Evolutionary conservation across 2,888 invertebrate species (phyloP), one percentile per base, ranked within the genome.

Genomic region (Corythucha ciliata): DNA sequence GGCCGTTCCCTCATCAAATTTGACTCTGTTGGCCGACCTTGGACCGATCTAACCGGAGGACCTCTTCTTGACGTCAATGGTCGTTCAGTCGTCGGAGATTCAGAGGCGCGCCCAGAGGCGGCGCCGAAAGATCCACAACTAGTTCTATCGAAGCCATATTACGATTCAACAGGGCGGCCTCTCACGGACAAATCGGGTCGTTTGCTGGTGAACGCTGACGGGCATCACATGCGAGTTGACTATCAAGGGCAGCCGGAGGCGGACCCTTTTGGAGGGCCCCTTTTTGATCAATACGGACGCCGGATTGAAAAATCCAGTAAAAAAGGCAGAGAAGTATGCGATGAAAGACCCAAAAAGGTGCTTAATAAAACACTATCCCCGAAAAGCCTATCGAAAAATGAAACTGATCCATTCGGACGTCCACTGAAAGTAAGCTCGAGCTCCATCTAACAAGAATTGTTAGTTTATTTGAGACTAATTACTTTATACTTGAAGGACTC

Each of bases 231-330:
- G 14, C 45, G 25, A 7, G 32, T 45, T n/a, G 24, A 20, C 21
- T 33, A 45, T 24, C 29, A 27, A 3, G 57, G 57, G 27, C 21
- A 50, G 16, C 55, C 52, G 4, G 33, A 53, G 5, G 48, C 49
- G 26, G 57, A 57, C 50, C 33, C 44, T 2, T 16, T 29, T 1
- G 44, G 37, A 12, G 34, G 33, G 1, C 53, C 53, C n/a, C 26
- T 45, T 18, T 55, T 51, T 36, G 55, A 57, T 21, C 55, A 55
- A 48, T 55, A 48, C 32, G 57, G 57, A 12, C 48, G 54, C 10
- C 57, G 55, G 16, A 20, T 57, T 10, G 53, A 53, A 21, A n/a
- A n/a, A n/a, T n/a, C n/a, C n/a, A n/a, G n/a, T n/a, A n/a, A n/a
- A n/a, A n/a, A n/a, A n/a, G n/a, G n/a, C n/a, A n/a, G n/a, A n/a